Percentiles rank a stretch among this genome's conserved stretches.
These are phyloP conservation scores for Lepeophtheirus salmonis DNA, from an alignment of 1,140 invertebrate genomes.

Conservation along the genomic window DNA sequence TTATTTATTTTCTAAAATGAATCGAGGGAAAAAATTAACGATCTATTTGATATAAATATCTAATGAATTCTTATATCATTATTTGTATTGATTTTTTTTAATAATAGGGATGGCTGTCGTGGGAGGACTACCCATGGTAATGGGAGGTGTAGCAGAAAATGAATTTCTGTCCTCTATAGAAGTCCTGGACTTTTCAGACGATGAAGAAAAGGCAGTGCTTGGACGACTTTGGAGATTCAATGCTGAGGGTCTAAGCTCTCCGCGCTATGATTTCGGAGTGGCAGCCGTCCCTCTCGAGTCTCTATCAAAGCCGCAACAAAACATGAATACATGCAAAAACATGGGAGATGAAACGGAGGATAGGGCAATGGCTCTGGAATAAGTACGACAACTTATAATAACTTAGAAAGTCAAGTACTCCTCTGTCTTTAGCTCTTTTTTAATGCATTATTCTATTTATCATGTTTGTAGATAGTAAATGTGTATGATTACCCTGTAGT, in stretches of 20 bases:
- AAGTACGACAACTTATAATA: too few relatives aligned
- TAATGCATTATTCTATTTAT: too few relatives aligned
- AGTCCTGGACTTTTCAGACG: conserved; percentile 6
- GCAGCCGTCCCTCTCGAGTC: neutral
- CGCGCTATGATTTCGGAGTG: conserved; percentile 12
- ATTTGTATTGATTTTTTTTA: neutral
- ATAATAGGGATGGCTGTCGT: conserved; percentile 11
- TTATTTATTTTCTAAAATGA: too few relatives aligned
- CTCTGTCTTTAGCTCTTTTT: too few relatives aligned
- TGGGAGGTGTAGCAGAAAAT: conserved; percentile 13
- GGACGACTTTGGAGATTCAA: conserved; percentile 2
- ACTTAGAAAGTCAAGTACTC: too few relatives aligned
- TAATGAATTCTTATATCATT: too few relatives aligned
- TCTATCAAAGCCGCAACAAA: neutral
- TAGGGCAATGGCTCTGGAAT: too few relatives aligned
- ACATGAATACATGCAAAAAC: neutral
- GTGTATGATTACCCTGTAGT: too few relatives aligned
- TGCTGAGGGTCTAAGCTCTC: conserved; percentile 1
- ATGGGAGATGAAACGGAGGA: too few relatives aligned
- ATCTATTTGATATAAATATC: too few relatives aligned
- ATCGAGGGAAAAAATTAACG: too few relatives aligned
- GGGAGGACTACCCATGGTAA: conserved; percentile 9
- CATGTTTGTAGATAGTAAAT: too few relatives aligned
- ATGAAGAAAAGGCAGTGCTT: neutral
- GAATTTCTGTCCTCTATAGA: conserved; percentile 16